These are phyloP conservation scores for Lagopus muta DNA, from an alignment of 2,113 vertebrate species.

Conservation along the genomic window DNA sequence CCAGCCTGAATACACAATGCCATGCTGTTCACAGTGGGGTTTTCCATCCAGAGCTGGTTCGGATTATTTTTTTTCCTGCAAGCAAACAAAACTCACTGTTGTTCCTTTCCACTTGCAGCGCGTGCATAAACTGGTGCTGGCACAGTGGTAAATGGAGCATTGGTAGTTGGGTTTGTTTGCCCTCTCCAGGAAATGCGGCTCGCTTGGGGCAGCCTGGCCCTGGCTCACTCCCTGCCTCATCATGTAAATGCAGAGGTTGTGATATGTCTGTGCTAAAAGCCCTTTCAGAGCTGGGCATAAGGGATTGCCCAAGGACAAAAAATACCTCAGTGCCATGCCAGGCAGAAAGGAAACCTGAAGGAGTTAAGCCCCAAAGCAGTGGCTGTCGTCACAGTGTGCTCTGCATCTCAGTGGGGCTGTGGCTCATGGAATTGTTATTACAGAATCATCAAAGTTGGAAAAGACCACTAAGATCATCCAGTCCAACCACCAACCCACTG, in stretches of 20 bases:
- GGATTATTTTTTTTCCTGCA: background rate
- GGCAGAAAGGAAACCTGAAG: background rate
- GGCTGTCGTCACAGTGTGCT: background rate
- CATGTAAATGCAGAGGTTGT: background rate
- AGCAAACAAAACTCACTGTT: background rate
- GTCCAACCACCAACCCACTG: no score
- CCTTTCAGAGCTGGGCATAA: background rate
- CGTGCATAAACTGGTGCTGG: background rate
- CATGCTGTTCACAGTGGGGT: background rate
- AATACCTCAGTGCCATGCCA: background rate
- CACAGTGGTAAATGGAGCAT: background rate
- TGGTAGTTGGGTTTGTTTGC: slow-evolving; percentile 27
- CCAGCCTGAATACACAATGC: background rate
- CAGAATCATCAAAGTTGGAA: no score
- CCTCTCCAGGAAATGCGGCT: slow-evolving; percentile 31
- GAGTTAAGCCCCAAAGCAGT: background rate
- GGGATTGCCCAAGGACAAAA: background rate
- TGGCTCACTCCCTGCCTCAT: background rate
- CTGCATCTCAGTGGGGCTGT: background rate
- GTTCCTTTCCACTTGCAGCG: background rate
- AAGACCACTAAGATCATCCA: no score
- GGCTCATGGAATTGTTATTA: background rate
- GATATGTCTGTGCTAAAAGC: background rate
- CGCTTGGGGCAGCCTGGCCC: background rate
- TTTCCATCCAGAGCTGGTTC: background rate